Evolutionary conservation across 1,140 invertebrate genomes (phyloP).

Genomic region (Phenacoccus solenopsis): DNA sequence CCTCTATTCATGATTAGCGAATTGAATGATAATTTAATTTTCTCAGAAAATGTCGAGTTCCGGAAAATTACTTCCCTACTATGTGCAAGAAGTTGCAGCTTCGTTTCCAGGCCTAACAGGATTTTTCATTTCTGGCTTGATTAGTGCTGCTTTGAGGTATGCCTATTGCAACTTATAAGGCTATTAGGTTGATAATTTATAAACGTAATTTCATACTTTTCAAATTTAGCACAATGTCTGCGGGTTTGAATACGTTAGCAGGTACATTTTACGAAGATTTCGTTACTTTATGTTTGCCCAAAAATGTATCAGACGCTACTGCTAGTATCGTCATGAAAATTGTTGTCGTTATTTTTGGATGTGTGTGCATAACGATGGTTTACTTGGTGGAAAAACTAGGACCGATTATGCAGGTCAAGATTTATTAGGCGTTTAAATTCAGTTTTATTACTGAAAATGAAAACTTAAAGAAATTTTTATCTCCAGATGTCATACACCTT

Average conservation of each 20-base stretch:
- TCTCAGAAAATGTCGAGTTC: constrained; percentile 31
- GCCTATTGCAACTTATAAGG: too few relatives aligned
- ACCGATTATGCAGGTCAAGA: constrained; percentile 30
- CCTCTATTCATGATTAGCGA: too few relatives aligned
- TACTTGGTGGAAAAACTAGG: constrained; percentile 55
- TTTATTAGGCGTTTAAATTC: background rate
- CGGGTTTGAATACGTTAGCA: constrained; percentile 63
- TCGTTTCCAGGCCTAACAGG: constrained; percentile 45
- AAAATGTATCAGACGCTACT: constrained; percentile 43
- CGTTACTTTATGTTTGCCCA: constrained; percentile 40
- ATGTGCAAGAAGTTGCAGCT: constrained; percentile 47
- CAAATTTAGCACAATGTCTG: constrained; percentile 55
- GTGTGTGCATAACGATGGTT: constrained; percentile 47
- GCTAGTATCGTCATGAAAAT: constrained; percentile 51
- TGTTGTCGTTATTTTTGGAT: constrained; percentile 48
- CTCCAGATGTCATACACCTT: constrained; percentile 62
- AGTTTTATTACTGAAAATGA: too few relatives aligned
- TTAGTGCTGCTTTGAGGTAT: constrained; percentile 51
- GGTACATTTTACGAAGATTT: constrained; percentile 71
- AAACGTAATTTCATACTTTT: background rate
- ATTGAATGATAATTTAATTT: constrained; percentile 13
- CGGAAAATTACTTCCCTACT: constrained; percentile 45
- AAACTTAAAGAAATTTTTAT: constrained; percentile 10
- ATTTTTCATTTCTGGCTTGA: constrained; percentile 52
- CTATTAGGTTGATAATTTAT: background rate